A percentile compares a stretch with the other conserved stretches of the same genome.
These are phyloP conservation scores for Xyrichtys novacula DNA, from an alignment of 2,797 vertebrate genomes.

Conservation along the genomic window DNA sequence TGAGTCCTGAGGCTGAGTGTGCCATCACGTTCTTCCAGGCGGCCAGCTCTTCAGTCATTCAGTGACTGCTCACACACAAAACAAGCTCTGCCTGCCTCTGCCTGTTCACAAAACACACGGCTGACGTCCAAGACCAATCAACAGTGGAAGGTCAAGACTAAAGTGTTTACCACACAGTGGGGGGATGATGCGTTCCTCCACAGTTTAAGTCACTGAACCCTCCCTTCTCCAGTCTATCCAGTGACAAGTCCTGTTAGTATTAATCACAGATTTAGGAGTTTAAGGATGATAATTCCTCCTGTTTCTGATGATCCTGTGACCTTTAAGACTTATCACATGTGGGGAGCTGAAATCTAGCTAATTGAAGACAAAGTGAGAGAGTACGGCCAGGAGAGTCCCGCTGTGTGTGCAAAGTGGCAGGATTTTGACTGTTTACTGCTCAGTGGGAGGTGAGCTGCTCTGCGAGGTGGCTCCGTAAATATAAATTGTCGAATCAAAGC, in stretches of 20 bases:
- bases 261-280: slow-evolving; percentile 53
- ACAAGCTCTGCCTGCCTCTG: slow-evolving; percentile 33
- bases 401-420: slow-evolving; percentile 55
- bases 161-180: slow-evolving; percentile 49
- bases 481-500: slow-evolving; percentile 16
- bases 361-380: slow-evolving; percentile 56
- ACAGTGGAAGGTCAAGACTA: slow-evolving; percentile 59
- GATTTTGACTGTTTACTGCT: slow-evolving; percentile 54
- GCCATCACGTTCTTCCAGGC: slow-evolving; percentile 44
- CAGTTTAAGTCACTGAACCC: slow-evolving; percentile 36
- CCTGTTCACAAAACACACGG: slow-evolving; percentile 48
- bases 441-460: slow-evolving; percentile 42
- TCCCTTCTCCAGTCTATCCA: slow-evolving; percentile 4
- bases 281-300: slow-evolving; percentile 46
- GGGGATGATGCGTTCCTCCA: slow-evolving; percentile 37
- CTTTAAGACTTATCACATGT: slow-evolving; percentile 42
- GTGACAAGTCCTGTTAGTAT: slow-evolving; percentile 40
- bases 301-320: slow-evolving; percentile 42
- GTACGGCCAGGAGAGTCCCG: slow-evolving; percentile 43
- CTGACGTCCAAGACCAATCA: slow-evolving; percentile 52
- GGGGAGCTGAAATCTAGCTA: slow-evolving; percentile 56
- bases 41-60: slow-evolving; percentile 44
- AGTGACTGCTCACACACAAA: slow-evolving; percentile 34
- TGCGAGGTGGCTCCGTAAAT: slow-evolving; percentile 8
- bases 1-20: slow-evolving; percentile 44